phyloP scores from a whole-genome alignment of 2,888 invertebrate genomes.

The Pherbina coryleti region DNA sequence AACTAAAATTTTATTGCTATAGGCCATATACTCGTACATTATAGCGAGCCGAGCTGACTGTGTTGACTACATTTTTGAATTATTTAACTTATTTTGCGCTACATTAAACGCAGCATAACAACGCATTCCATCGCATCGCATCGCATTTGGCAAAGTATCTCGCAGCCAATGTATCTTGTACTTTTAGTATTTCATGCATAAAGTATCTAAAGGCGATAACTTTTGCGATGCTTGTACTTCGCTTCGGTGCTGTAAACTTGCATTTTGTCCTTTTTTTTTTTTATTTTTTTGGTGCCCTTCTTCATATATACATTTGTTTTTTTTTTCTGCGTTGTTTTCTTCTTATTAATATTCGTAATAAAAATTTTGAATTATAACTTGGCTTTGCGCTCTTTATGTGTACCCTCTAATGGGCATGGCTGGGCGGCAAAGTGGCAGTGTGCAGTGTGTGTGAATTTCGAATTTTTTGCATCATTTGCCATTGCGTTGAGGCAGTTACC shows the following conservation, averaged over 20 bases:
- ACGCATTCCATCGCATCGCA: conserved; percentile 11
- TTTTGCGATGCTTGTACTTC: conserved; percentile 47
- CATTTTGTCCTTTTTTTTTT: neutral
- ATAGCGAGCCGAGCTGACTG: neutral
- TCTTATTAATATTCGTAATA: conserved; percentile 49
- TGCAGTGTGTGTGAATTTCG: conserved; percentile 41
- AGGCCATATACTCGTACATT: conserved; percentile 36
- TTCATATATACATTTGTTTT: neutral
- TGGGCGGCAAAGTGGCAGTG: too few relatives aligned
- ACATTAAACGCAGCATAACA: conserved; percentile 51
- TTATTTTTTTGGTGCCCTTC: neutral
- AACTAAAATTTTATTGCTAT: conserved; percentile 39
- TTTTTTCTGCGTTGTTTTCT: conserved; percentile 28
- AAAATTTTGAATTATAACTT: conserved; percentile 55
- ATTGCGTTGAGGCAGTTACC: conserved; percentile 25
- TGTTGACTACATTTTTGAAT: conserved; percentile 48
- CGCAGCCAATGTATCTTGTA: conserved; percentile 5
- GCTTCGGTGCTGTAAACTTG: neutral
- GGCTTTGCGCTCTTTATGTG: conserved; percentile 50
- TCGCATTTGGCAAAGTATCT: conserved; percentile 4
- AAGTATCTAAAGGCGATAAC: conserved; percentile 52
- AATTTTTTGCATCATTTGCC: conserved; percentile 43
- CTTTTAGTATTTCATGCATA: conserved; percentile 9
- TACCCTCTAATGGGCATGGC: conserved; percentile 40
- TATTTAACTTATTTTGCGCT: conserved; percentile 60